Evolutionary conservation across 2,113 vertebrate species (phyloP).

Genomic region (Notarius lentiginosus): DNA sequence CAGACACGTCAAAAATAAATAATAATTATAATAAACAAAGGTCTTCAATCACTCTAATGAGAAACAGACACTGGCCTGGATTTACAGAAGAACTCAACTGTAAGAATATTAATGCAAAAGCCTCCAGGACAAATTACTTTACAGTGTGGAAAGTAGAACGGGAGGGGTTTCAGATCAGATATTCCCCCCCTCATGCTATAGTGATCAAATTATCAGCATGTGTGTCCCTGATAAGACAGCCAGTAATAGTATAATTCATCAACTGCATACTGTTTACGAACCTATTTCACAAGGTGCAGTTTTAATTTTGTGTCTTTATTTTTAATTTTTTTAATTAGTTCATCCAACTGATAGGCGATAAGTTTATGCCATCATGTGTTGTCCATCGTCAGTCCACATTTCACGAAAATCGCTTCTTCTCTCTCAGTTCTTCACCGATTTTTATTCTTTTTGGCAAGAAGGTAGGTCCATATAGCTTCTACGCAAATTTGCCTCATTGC

Average conservation of each 20-base stretch:
- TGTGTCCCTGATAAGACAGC: background rate
- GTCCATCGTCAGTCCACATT: too few species aligned
- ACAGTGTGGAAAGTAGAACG: slow-evolving; percentile 58
- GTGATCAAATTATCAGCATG: background rate
- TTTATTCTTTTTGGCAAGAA: too few species aligned
- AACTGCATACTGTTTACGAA: background rate
- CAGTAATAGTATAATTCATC: background rate
- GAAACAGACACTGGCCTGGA: slow-evolving; percentile 51
- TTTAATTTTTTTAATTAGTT: too few species aligned
- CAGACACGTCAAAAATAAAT: background rate
- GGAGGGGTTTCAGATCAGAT: slow-evolving; percentile 24
- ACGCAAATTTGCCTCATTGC: too few species aligned
- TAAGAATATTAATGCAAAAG: slow-evolving; percentile 57
- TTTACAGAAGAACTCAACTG: slow-evolving; percentile 63
- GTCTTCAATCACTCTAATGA: slow-evolving; percentile 60
- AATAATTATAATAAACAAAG: slow-evolving; percentile 55
- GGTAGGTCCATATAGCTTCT: too few species aligned
- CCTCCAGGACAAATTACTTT: slow-evolving; percentile 58
- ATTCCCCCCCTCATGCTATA: too few species aligned
- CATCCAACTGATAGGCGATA: too few species aligned
- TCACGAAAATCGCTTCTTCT: too few species aligned
- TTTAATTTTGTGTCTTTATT: too few species aligned
- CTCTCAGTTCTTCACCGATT: too few species aligned
- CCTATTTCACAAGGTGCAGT: background rate
- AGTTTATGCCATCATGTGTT: too few species aligned